A percentile compares a stretch with the other conserved stretches of the same genome.
These are phyloP conservation scores for Coracias cyanogaster DNA, from an alignment of 2,797 vertebrate species.

Conservation along the genomic window DNA sequence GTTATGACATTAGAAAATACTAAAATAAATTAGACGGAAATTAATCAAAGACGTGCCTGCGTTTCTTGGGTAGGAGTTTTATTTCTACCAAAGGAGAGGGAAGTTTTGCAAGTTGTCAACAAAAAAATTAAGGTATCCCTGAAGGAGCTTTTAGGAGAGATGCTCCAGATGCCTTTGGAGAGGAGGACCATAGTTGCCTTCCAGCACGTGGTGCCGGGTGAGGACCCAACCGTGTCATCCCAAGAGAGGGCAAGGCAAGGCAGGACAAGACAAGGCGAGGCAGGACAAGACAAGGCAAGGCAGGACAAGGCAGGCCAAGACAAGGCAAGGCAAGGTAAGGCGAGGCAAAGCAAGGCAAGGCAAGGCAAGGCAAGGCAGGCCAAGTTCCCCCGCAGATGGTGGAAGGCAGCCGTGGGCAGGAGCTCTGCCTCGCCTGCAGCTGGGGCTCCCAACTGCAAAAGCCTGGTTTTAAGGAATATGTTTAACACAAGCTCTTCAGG, in stretches of 20 bases:
- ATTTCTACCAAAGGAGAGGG: not conserved
- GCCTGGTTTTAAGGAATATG: conserved; percentile 72
- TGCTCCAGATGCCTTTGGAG: not conserved
- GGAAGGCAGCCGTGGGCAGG: conserved; percentile 63
- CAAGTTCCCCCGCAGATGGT: not conserved
- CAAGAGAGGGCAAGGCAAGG: not conserved
- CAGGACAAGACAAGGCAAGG: not conserved
- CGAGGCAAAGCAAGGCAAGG: not conserved
- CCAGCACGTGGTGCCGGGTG: not conserved
- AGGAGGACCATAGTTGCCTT: not conserved
- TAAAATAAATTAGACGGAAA: not conserved
- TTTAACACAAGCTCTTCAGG: conserved; percentile 73
- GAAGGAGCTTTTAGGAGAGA: not conserved
- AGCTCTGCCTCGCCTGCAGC: conserved; percentile 69
- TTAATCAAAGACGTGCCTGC: conserved; percentile 14
- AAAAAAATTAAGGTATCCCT: not conserved
- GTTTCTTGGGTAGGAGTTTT: not conserved
- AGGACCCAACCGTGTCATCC: not conserved
- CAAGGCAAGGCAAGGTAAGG: not conserved
- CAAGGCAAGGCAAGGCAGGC: not conserved
- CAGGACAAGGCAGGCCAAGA: not conserved
- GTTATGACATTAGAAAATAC: not conserved
- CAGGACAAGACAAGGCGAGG: not conserved
- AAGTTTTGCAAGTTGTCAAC: not conserved
- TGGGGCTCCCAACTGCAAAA: conserved; percentile 67